These are phyloP conservation scores for Enteromius fasciolatus DNA, from an alignment of 2,797 vertebrate species.

Conservation along the genomic window DNA sequence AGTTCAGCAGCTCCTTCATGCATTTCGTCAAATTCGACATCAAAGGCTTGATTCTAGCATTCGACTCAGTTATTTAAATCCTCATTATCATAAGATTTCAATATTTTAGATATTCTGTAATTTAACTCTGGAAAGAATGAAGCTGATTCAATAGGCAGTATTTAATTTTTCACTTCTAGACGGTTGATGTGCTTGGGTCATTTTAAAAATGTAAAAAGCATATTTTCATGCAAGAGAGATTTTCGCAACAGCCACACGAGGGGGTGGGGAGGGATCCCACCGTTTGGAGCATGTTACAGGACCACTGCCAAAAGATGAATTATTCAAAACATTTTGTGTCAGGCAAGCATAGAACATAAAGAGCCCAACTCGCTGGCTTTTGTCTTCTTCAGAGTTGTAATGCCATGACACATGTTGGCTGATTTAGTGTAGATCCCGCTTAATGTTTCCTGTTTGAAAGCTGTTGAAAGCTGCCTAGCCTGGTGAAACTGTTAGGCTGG, in stretches of 20 bases:
- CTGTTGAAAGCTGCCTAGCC: neutral
- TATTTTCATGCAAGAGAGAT: conserved; percentile 55
- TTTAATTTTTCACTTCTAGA: conserved; percentile 57
- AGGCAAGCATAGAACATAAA: conserved; percentile 50
- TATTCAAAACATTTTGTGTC: conserved; percentile 56
- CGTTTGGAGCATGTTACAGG: conserved; percentile 51
- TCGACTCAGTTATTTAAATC: conserved; percentile 46
- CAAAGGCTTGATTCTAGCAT: conserved; percentile 56
- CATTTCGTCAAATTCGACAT: conserved; percentile 59
- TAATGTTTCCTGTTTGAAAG: neutral
- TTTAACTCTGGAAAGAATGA: conserved; percentile 57
- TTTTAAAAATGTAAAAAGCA: conserved; percentile 60
- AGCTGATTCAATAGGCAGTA: conserved; percentile 54
- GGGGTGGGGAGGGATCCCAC: conserved; percentile 29
- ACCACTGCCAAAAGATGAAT: conserved; percentile 56
- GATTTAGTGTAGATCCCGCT: neutral
- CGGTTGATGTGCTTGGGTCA: conserved; percentile 53
- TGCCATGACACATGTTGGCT: neutral
- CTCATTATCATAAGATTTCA: conserved; percentile 59
- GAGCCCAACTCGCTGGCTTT: conserved; percentile 27
- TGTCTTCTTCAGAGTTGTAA: conserved; percentile 8
- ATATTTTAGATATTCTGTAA: conserved; percentile 58
- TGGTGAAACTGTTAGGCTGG: neutral
- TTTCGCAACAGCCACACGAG: conserved; percentile 50
- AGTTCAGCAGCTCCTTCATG: conserved; percentile 43